phyloP scores from a whole-genome alignment of 2,888 invertebrate species.

The Amaurobius ferox region DNA sequence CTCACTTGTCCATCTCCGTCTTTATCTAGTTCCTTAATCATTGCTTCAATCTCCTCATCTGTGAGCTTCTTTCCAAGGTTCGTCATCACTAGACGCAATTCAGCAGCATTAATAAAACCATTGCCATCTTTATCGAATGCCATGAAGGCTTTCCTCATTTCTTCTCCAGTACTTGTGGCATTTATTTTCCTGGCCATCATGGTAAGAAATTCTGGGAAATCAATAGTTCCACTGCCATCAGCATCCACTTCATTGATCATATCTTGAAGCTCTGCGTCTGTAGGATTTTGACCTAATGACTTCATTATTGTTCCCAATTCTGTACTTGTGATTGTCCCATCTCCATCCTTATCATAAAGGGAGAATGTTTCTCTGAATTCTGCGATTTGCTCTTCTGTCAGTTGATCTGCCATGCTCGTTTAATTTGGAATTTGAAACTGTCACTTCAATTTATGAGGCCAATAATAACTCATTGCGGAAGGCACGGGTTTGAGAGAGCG shows the following conservation, averaged over 20 bases:
- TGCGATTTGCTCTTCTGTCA: slow-evolving; percentile 98
- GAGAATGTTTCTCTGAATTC: slow-evolving; percentile 99
- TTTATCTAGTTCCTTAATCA: slow-evolving; percentile 99
- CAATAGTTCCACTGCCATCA: slow-evolving; percentile 96
- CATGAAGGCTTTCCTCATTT: slow-evolving; percentile 98
- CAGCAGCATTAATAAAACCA: slow-evolving; percentile 98
- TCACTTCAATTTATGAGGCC: slow-evolving; percentile 32
- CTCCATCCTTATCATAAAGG: slow-evolving; percentile 99
- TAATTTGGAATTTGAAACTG: slow-evolving; percentile 39
- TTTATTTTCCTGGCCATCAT: slow-evolving; percentile 99
- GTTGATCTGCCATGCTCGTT: slow-evolving; percentile 79
- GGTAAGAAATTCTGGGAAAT: slow-evolving; percentile 99
- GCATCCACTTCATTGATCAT: slow-evolving; percentile 99
- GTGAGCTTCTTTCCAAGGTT: slow-evolving; percentile 99
- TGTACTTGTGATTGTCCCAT: slow-evolving; percentile 99
- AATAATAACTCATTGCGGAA: slow-evolving; percentile 6
- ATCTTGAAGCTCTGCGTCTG: slow-evolving; percentile 99
- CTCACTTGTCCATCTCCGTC: slow-evolving; percentile 99
- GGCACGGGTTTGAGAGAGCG: slow-evolving; percentile 26
- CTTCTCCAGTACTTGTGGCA: slow-evolving; percentile 98
- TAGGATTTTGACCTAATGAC: slow-evolving; percentile 99
- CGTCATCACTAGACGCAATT: slow-evolving; percentile 99
- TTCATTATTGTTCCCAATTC: slow-evolving; percentile 99
- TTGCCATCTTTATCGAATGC: slow-evolving; percentile 99
- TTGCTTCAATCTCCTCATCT: slow-evolving; percentile 99